Evolutionary conservation across 2,113 vertebrate species (phyloP).

Genomic region (Ammodytes dubius): DNA sequence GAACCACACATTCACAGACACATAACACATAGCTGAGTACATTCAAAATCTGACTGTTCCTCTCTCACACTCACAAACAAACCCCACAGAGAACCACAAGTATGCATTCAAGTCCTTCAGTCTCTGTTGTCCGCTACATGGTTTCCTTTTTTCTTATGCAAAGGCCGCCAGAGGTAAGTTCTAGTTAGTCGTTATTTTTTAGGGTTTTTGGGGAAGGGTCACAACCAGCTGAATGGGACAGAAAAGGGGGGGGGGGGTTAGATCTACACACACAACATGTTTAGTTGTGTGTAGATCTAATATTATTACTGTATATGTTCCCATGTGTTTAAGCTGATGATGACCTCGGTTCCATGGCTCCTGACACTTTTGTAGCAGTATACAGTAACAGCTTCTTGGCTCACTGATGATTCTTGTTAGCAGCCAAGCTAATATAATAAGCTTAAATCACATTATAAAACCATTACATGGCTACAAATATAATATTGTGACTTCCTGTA

Average conservation of each 20-base stretch:
- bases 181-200: too few relatives aligned
- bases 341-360: not conserved
- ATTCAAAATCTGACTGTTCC: constrained; percentile 48
- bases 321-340: not conserved
- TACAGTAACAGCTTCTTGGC: not conserved
- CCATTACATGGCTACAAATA: too few relatives aligned
- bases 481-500: not conserved
- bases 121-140: constrained; percentile 36
- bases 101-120: constrained; percentile 65
- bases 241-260: constrained; percentile 3
- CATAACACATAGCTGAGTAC: constrained; percentile 36
- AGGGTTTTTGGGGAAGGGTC: constrained; percentile 10
- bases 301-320: not conserved
- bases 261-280: constrained; percentile 17
- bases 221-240: constrained; percentile 17
- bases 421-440: too few relatives aligned
- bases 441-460: not conserved
- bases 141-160: constrained; percentile 31
- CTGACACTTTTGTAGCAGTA: not conserved
- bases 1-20: constrained; percentile 34
- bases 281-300: too few relatives aligned
- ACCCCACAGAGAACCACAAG: constrained; percentile 62
- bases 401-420: not conserved
- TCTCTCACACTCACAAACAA: constrained; percentile 53
- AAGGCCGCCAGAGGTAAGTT: constrained; percentile 19